A percentile compares a stretch with the other conserved stretches of the same genome.
Evolutionary conservation across 2,113 vertebrate genomes (phyloP).

Genomic region (Alces alces): DNA sequence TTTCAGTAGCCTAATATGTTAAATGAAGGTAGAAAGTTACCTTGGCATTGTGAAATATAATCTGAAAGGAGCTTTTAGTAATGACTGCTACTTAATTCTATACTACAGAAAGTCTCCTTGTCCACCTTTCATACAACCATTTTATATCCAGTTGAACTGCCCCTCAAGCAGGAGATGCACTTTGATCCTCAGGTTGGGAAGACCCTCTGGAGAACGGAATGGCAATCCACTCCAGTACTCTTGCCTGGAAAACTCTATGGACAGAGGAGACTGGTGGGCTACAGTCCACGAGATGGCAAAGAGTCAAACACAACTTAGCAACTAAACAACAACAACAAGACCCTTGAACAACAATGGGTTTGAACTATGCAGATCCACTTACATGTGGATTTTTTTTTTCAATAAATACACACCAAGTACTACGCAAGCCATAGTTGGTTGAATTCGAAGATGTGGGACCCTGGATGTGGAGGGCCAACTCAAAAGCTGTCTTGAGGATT

Average conservation of each 20-base stretch:
- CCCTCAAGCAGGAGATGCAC: not conserved
- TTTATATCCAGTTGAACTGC: not conserved
- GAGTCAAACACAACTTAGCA: not conserved
- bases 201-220: not conserved
- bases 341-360: not conserved
- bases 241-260: not conserved
- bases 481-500: not conserved
- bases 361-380: not conserved
- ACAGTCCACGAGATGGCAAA: not conserved
- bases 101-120: not conserved
- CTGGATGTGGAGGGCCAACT: not conserved
- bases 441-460: not conserved
- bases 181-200: not conserved
- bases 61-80: not conserved
- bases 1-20: not conserved
- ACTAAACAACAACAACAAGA: not conserved
- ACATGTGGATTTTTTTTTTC: not conserved
- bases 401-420: not conserved
- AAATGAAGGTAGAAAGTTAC: too few relatives aligned
- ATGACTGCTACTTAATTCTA: not conserved
- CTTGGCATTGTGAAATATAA: not conserved
- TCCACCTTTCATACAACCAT: not conserved
- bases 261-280: not conserved
- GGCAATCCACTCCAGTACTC: not conserved
- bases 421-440: not conserved